A percentile compares a stretch with the other conserved stretches of the same genome.
Conservation (phyloP, 1,140 invertebrate species). For the Neodiprion virginianus region DNA sequence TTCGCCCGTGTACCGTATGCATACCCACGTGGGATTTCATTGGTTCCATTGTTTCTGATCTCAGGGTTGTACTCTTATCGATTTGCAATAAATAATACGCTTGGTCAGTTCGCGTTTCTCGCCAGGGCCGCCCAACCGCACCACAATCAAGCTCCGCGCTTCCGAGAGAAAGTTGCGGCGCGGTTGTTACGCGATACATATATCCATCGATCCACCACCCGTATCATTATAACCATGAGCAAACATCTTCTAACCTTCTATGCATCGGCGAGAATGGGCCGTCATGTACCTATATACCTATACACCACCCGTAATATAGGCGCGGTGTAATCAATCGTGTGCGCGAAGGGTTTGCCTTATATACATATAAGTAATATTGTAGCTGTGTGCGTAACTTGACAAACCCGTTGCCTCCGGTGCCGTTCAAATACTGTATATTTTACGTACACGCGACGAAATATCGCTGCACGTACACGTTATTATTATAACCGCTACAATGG, state of each 20-base stretch:
- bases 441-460: too few relatives aligned
- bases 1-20: too few relatives aligned
- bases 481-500: too few relatives aligned
- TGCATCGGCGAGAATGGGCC: constrained; percentile 12
- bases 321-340: constrained; percentile 35
- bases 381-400: too few relatives aligned
- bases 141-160: constrained; percentile 31
- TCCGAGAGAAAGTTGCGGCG: constrained; percentile 39
- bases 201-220: background rate
- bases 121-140: constrained; percentile 27
- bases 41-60: background rate
- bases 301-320: constrained; percentile 3
- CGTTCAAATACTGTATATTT: background rate
- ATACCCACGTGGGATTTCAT: background rate
- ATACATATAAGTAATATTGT: too few relatives aligned
- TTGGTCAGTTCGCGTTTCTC: constrained; percentile 14
- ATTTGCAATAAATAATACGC: constrained; percentile 19
- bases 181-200: constrained; percentile 27
- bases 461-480: background rate
- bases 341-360: constrained; percentile 38
- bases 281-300: constrained; percentile 18
- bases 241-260: constrained; percentile 19
- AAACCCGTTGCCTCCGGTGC: constrained; percentile 19
- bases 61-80: constrained; percentile 10
- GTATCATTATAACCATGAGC: constrained; percentile 14